Evolutionary conservation across 2,113 vertebrate species (phyloP).

Genomic region (Asarcornis scutulata): DNA sequence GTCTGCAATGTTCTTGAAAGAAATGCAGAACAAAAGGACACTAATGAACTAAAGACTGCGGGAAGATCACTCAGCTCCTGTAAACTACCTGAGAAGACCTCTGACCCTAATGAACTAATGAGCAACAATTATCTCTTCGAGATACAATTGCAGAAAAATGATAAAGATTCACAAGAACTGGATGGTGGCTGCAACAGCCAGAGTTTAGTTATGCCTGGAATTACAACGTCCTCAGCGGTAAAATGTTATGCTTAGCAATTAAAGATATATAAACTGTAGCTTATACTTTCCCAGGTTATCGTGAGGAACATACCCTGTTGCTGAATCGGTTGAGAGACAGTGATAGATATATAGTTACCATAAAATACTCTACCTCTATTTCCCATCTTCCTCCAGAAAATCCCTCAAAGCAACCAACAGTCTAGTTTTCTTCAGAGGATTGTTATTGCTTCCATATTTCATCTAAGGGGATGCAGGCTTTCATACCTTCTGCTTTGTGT

Average conservation of each 20-base stretch:
- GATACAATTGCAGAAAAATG: background rate
- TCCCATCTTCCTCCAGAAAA: background rate
- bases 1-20: background rate
- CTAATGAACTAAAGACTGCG: background rate
- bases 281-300: background rate
- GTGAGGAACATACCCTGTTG: background rate
- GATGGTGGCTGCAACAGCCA: background rate
- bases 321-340: background rate
- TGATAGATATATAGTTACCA: background rate
- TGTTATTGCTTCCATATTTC: background rate
- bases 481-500: background rate
- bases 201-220: background rate
- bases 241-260: background rate
- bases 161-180: background rate
- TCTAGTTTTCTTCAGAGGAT: background rate
- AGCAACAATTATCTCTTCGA: background rate
- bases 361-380: background rate
- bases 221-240: conserved; percentile 47
- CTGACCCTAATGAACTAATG: background rate
- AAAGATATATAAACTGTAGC: background rate
- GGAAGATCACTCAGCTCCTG: background rate
- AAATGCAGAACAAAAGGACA: conserved; percentile 1
- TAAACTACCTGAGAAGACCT: background rate
- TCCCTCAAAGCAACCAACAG: background rate
- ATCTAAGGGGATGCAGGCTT: background rate